phyloP scores from a whole-genome alignment of 2,888 invertebrate genomes.

The Hermaeophaga mercurialis region DNA sequence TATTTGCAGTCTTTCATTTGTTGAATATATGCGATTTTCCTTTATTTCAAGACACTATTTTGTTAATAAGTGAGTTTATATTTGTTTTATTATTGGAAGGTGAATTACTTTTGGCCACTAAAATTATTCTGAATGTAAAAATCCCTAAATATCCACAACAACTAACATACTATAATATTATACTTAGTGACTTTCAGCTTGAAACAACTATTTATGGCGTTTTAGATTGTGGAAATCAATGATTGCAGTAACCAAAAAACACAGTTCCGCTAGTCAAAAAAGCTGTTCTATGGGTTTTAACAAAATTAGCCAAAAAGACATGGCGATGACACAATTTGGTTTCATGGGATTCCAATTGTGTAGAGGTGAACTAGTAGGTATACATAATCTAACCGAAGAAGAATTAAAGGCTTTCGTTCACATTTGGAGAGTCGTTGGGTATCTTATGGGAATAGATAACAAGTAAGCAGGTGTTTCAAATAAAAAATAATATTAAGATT shows the following conservation, averaged over 20 bases:
- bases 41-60: too few species aligned
- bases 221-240: slow-evolving; percentile 73
- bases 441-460: slow-evolving; percentile 82
- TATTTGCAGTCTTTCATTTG: too few species aligned
- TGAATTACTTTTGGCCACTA: too few species aligned
- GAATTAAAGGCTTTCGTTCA: slow-evolving; percentile 80
- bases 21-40: too few species aligned
- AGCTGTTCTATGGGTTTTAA: slow-evolving; percentile 56
- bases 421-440: slow-evolving; percentile 83
- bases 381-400: slow-evolving; percentile 63
- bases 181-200: too few species aligned
- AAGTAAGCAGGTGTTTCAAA: too few species aligned
- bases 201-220: too few species aligned
- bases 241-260: slow-evolving; percentile 68
- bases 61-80: too few species aligned
- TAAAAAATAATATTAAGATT: too few species aligned
- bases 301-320: slow-evolving; percentile 78
- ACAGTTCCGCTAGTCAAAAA: slow-evolving; percentile 66
- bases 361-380: slow-evolving; percentile 61
- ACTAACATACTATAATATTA: not conserved
- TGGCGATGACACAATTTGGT: slow-evolving; percentile 86
- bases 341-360: slow-evolving; percentile 79
- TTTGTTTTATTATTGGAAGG: too few species aligned
- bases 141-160: too few species aligned
- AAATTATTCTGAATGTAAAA: too few species aligned